Percentiles rank a stretch among this genome's conserved stretches.
phyloP scores from a whole-genome alignment of 1,140 invertebrate genomes.

The Ooceraea biroi region DNA sequence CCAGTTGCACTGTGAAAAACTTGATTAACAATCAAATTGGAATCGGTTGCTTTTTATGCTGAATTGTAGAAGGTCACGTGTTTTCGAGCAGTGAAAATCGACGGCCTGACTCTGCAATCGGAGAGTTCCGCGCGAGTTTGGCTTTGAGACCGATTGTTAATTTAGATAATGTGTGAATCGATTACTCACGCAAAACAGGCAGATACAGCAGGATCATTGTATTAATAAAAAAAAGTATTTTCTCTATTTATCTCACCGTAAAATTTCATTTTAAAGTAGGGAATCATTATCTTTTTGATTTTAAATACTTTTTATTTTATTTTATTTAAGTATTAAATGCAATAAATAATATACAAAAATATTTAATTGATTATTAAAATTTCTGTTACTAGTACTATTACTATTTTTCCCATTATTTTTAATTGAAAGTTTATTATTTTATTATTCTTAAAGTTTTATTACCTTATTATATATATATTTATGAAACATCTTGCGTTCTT shows the following conservation, averaged over 20 bases:
- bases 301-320: neutral
- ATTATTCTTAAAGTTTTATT: neutral
- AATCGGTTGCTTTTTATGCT: slow-evolving; percentile 49
- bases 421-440: neutral
- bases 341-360: neutral
- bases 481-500: slow-evolving; percentile 17
- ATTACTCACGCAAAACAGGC: slow-evolving; percentile 6
- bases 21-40: slow-evolving; percentile 54
- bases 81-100: slow-evolving; percentile 39
- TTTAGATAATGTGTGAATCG: slow-evolving; percentile 33
- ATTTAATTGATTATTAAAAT: neutral
- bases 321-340: slow-evolving; percentile 3
- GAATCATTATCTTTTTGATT: neutral
- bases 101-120: neutral
- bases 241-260: neutral
- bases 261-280: neutral
- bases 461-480: no score
- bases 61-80: slow-evolving; percentile 41
- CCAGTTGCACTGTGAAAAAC: slow-evolving; percentile 48
- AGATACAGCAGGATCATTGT: neutral
- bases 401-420: no score
- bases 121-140: slow-evolving; percentile 17
- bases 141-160: slow-evolving; percentile 49
- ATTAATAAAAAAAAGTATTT: neutral
- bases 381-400: neutral